Conservation (phyloP, 2,113 vertebrate species). For the Gambusia affinis region DNA sequence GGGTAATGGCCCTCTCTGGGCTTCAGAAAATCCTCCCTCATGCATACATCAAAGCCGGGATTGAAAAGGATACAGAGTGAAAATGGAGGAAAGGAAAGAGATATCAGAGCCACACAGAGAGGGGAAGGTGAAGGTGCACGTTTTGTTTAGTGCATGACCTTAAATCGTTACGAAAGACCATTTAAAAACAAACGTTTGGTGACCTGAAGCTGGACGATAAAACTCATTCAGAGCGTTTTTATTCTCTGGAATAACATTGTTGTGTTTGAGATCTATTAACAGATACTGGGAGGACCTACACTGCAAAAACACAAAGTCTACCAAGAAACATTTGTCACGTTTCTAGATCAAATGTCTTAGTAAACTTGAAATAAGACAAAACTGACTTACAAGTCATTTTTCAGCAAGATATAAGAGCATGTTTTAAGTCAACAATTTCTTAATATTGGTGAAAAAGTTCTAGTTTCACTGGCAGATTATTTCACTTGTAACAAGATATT, state of each 20-base stretch:
- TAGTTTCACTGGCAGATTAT: too few species aligned
- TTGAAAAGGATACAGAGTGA: slow-evolving; percentile 66
- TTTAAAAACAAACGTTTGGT: neutral
- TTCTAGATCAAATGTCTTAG: too few species aligned
- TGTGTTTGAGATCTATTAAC: neutral
- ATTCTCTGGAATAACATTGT: neutral
- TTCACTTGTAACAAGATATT: too few species aligned
- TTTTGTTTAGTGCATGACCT: slow-evolving; percentile 22
- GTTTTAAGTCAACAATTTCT: too few species aligned
- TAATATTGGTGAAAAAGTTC: too few species aligned
- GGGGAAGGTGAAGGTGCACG: slow-evolving; percentile 22
- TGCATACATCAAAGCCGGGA: slow-evolving; percentile 77
- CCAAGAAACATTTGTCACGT: too few species aligned
- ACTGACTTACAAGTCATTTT: too few species aligned
- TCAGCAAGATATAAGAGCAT: too few species aligned
- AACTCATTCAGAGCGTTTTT: neutral
- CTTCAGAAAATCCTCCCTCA: slow-evolving; percentile 80
- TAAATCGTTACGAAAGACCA: neutral
- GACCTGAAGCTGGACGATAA: neutral
- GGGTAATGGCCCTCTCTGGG: slow-evolving; percentile 82
- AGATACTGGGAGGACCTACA: neutral
- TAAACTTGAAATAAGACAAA: too few species aligned
- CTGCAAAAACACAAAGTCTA: too few species aligned
- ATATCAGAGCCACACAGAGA: slow-evolving; percentile 64
- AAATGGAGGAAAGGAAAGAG: slow-evolving; percentile 53